A percentile compares a stretch with the other conserved stretches of the same genome.
These are phyloP conservation scores for Psilopsiagon aymara DNA, from an alignment of 2,113 vertebrate species.

Conservation along the genomic window DNA sequence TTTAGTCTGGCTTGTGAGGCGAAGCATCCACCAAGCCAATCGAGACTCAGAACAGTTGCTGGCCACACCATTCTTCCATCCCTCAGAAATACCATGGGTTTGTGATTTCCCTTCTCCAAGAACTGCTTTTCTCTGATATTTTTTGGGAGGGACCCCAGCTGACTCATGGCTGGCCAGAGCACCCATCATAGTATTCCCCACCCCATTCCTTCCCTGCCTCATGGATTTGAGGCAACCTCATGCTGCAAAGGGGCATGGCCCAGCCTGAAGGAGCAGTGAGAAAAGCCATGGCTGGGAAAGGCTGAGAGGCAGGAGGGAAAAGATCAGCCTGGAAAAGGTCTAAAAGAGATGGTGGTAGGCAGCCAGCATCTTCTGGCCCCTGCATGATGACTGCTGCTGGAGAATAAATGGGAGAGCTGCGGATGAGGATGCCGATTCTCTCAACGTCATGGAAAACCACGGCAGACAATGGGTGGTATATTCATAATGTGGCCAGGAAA, in stretches of 20 bases:
- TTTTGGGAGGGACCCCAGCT: not conserved
- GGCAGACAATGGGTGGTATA: accelerated
- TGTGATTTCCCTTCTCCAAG: not conserved
- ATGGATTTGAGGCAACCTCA: not conserved
- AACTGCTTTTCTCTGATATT: not conserved
- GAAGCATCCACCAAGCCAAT: not conserved
- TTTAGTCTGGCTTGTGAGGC: not conserved
- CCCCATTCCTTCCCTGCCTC: not conserved
- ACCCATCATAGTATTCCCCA: not conserved
- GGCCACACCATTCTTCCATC: not conserved
- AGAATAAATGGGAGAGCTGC: not conserved
- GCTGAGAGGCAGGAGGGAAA: not conserved
- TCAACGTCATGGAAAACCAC: accelerated
- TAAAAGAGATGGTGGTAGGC: not conserved
- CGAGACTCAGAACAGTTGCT: not conserved
- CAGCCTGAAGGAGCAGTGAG: not conserved
- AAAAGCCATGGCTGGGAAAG: not conserved
- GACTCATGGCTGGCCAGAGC: not conserved
- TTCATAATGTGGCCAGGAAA: not conserved
- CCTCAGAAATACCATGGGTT: not conserved
- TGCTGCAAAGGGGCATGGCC: not conserved
- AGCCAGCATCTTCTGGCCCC: not conserved
- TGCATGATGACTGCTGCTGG: not conserved
- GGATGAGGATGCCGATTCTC: not conserved
- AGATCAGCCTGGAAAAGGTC: not conserved